Evolutionary conservation across 1,140 invertebrate genomes (phyloP).

Genomic region (Tribolium castaneum): DNA sequence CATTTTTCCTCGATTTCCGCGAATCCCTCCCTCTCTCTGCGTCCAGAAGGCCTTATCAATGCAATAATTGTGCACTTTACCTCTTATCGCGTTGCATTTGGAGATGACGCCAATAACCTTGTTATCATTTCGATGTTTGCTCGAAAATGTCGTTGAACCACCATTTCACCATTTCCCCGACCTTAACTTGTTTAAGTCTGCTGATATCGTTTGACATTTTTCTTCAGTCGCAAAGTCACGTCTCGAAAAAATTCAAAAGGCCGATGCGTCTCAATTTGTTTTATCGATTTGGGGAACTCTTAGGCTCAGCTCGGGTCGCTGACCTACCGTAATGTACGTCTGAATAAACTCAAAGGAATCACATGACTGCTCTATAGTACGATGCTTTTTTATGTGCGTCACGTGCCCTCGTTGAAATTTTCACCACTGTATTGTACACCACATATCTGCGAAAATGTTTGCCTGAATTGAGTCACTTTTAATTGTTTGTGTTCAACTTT

Average conservation of each 20-base stretch:
- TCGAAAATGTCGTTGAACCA: slow-evolving; percentile 53
- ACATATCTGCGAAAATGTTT: slow-evolving; percentile 1
- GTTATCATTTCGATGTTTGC: slow-evolving; percentile 44
- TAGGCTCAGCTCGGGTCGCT: slow-evolving; percentile 44
- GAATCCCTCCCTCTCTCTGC: background rate
- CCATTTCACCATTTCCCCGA: slow-evolving; percentile 34
- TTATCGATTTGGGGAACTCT: slow-evolving; percentile 52
- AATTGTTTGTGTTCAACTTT: slow-evolving; percentile 14
- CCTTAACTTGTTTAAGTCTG: slow-evolving; percentile 36
- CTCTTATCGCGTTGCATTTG: slow-evolving; percentile 44
- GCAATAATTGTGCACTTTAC: slow-evolving; percentile 44
- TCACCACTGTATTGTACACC: background rate
- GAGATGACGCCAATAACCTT: slow-evolving; percentile 49
- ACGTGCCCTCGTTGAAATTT: background rate
- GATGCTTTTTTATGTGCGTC: background rate
- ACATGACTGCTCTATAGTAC: slow-evolving; percentile 44
- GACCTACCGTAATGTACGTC: slow-evolving; percentile 53
- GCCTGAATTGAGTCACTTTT: background rate
- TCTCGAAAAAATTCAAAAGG: background rate
- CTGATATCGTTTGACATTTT: slow-evolving; percentile 20
- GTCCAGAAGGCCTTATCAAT: slow-evolving; percentile 30
- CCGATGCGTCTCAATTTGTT: slow-evolving; percentile 10
- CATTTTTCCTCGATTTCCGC: background rate
- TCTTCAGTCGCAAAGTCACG: too few species aligned
- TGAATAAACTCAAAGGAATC: slow-evolving; percentile 54